Evolutionary conservation across 1,140 invertebrate species (phyloP).

Genomic region (Drosophila bocqueti): DNA sequence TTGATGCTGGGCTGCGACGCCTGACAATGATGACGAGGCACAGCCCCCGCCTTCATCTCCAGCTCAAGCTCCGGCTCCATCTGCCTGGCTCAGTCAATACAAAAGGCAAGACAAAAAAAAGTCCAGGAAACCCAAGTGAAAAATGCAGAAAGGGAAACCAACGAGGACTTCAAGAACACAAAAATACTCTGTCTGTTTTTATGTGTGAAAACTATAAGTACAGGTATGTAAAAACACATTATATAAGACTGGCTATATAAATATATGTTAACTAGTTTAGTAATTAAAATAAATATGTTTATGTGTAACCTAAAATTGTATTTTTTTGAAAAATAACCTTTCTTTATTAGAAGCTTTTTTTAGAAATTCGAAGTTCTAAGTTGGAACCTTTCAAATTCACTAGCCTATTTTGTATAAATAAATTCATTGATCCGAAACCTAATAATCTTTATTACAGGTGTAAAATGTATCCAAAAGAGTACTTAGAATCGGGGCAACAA

Average conservation of each 20-base stretch:
- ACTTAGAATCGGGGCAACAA: conserved; percentile 21
- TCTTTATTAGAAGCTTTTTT: background rate
- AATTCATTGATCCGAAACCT: background rate
- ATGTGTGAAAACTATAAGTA: background rate
- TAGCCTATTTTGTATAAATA: background rate
- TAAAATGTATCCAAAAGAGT: conserved; percentile 1
- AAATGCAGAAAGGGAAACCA: conserved; percentile 47
- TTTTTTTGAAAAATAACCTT: background rate
- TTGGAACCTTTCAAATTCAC: background rate
- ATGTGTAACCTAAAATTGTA: background rate
- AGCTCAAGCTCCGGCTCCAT: conserved; percentile 16
- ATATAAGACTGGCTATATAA: background rate
- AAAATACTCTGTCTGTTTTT: conserved; percentile 5
- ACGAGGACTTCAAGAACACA: background rate
- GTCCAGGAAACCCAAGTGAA: conserved; percentile 31
- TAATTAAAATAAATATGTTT: background rate
- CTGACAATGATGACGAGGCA: conserved; percentile 81
- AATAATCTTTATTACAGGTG: background rate
- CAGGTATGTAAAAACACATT: background rate
- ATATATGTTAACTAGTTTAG: background rate
- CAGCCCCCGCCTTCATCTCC: conserved; percentile 23
- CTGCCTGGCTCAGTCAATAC: conserved; percentile 57
- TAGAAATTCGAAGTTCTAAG: background rate
- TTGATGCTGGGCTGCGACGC: conserved; percentile 77
- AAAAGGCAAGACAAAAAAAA: conserved; percentile 57